A percentile compares a stretch with the other conserved stretches of the same genome.
Evolutionary conservation across 1,140 invertebrate species (phyloP).

Genomic region (Orchestia grillus): DNA sequence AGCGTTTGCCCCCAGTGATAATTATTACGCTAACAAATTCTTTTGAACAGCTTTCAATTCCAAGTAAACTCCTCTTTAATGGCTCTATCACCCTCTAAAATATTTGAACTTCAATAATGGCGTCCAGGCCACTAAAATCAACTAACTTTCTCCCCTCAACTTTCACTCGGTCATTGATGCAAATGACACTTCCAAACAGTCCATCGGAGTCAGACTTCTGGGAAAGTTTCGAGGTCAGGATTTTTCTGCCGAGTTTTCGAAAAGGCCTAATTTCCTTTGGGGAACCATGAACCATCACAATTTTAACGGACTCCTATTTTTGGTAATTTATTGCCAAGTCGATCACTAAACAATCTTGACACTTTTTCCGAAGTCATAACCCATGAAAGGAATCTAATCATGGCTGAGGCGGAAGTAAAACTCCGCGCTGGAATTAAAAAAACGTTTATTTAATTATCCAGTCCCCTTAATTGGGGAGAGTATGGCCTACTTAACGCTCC

Average conservation of each 20-base stretch:
- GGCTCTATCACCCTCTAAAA: background rate
- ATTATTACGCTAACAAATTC: background rate
- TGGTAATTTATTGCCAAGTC: background rate
- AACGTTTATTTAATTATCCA: background rate
- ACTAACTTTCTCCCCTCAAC: background rate
- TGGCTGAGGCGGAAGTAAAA: background rate
- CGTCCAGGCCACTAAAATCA: background rate
- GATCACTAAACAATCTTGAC: background rate
- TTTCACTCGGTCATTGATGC: background rate
- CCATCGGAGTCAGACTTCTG: background rate
- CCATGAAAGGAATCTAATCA: background rate
- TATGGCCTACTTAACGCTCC: background rate
- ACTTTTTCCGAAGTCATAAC: background rate
- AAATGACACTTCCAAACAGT: background rate
- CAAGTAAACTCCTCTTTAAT: background rate
- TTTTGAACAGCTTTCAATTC: background rate
- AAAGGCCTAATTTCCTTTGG: background rate
- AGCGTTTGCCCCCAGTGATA: too few species aligned
- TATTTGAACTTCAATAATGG: background rate
- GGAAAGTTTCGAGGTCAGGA: background rate
- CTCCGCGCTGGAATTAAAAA: background rate
- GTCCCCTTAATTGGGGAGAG: background rate
- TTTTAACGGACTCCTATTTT: background rate
- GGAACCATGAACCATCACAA: background rate
- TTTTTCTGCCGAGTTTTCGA: background rate